These are phyloP conservation scores for Hippocampus comes DNA, from an alignment of 2,113 vertebrate species.

Conservation along the genomic window DNA sequence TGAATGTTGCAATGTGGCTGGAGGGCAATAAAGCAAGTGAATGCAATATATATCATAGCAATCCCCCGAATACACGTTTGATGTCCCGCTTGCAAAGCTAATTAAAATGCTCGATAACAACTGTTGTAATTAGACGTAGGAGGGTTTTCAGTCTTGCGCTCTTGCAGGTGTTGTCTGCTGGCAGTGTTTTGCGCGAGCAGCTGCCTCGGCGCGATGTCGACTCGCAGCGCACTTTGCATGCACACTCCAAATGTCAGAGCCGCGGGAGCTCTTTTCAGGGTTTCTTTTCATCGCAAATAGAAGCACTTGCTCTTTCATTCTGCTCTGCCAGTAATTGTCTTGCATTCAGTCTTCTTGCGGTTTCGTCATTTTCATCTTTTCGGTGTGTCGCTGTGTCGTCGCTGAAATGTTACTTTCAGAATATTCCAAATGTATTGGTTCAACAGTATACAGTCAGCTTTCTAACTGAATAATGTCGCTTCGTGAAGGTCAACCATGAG, in stretches of 20 bases:
- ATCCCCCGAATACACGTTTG: not conserved
- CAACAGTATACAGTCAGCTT: too few relatives aligned
- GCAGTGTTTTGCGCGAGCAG: slow-evolving; percentile 4
- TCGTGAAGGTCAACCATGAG: too few relatives aligned
- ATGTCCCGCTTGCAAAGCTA: not conserved
- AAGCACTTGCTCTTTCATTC: slow-evolving; percentile 2
- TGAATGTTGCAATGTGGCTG: not conserved
- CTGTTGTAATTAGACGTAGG: not conserved
- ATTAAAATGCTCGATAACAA: not conserved
- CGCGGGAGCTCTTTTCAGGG: slow-evolving; percentile 22
- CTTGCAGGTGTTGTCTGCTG: slow-evolving; percentile 5
- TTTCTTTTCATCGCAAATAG: slow-evolving; percentile 5
- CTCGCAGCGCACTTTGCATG: slow-evolving; percentile 11
- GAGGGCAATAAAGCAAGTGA: not conserved
- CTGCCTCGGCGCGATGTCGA: not conserved
- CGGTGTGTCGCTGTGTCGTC: too few relatives aligned
- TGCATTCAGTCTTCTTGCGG: not conserved
- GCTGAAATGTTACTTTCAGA: too few relatives aligned
- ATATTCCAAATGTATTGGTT: too few relatives aligned
- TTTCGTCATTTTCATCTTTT: not conserved
- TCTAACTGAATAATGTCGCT: too few relatives aligned
- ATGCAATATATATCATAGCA: not conserved
- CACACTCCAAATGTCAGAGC: slow-evolving; percentile 28
- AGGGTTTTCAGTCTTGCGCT: slow-evolving; percentile 2
- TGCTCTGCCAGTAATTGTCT: not conserved